These are phyloP conservation scores for Machaerirhynchus nigripectus DNA, from an alignment of 2,113 vertebrate species.

Conservation along the genomic window DNA sequence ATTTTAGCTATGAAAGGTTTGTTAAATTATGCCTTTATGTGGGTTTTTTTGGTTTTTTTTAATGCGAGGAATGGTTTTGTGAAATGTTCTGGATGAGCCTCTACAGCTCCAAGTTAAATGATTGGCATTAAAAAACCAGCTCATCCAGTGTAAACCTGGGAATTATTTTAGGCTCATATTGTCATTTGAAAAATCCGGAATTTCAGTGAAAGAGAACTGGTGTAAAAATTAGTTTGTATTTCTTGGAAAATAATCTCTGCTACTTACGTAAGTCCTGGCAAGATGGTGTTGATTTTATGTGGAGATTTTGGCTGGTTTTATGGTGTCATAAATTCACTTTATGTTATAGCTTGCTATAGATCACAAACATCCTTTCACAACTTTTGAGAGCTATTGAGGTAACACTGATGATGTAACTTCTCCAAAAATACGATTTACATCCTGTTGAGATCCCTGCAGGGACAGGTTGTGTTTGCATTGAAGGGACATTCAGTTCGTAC, in stretches of 20 bases:
- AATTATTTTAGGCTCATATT: background rate
- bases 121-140: background rate
- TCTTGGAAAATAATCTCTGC: background rate
- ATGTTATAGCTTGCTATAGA: constrained; percentile 4
- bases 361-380: background rate
- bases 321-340: constrained; percentile 21
- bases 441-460: background rate
- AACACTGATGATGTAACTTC: background rate
- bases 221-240: background rate
- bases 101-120: background rate
- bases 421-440: background rate
- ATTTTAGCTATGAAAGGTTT: background rate
- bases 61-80: background rate
- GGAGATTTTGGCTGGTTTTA: constrained; percentile 11
- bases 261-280: background rate
- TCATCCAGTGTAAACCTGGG: background rate
- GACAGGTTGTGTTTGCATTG: background rate
- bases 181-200: background rate
- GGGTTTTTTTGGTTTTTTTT: background rate
- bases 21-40: background rate
- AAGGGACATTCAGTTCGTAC: background rate
- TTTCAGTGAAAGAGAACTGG: background rate
- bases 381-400: background rate
- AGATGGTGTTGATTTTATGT: background rate
- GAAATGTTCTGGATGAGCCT: background rate